These are phyloP conservation scores for Cathartes aura DNA, from an alignment of 2,113 vertebrate genomes.

Conservation along the genomic window DNA sequence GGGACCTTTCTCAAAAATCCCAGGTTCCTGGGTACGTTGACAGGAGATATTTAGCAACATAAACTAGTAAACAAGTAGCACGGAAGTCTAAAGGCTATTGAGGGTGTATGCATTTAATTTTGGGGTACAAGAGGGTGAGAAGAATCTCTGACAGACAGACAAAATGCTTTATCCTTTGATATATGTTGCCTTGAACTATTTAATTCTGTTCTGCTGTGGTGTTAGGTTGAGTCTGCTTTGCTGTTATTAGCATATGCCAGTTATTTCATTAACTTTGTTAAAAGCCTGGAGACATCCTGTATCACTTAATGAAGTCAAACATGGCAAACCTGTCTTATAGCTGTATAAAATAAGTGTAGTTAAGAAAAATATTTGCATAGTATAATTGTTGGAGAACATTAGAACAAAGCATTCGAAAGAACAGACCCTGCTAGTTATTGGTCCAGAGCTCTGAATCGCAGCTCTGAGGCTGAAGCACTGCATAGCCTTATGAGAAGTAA, in stretches of 20 bases:
- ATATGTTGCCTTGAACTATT: neutral
- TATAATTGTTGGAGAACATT: neutral
- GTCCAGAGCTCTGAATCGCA: neutral
- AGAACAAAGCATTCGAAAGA: neutral
- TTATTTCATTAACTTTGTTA: constrained; percentile 48
- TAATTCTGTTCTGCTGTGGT: neutral
- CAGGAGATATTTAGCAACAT: neutral
- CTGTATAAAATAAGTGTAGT: constrained; percentile 1
- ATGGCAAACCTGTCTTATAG: neutral
- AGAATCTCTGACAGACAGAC: neutral
- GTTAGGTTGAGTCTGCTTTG: neutral
- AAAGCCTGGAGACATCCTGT: constrained; percentile 15
- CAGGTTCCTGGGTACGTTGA: neutral
- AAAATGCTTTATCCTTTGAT: neutral
- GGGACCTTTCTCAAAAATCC: neutral
- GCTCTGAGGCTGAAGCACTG: neutral
- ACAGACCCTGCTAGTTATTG: neutral
- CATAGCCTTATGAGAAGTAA: neutral
- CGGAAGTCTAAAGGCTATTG: neutral
- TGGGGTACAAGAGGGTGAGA: neutral
- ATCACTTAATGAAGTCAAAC: constrained; percentile 26
- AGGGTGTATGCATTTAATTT: neutral
- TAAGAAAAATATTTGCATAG: constrained; percentile 44
- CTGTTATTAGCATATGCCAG: neutral
- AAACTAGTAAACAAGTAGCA: neutral